phyloP scores from a whole-genome alignment of 1,140 invertebrate genomes.

The Lepidurus couesii region DNA sequence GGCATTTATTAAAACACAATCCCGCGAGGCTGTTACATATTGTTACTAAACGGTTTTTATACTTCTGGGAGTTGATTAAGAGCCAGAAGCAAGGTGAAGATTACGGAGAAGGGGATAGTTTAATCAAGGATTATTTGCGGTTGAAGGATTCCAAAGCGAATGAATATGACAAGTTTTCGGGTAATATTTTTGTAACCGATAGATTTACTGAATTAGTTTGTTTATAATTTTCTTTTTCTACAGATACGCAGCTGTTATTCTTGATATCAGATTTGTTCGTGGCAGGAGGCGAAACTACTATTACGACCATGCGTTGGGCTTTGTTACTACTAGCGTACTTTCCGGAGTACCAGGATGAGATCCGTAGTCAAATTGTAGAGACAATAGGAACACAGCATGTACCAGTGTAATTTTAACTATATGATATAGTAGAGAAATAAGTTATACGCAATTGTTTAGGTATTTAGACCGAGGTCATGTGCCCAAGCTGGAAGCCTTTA shows the following conservation, averaged over 20 bases:
- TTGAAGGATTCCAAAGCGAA: not conserved
- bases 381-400: constrained; percentile 25
- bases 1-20: constrained; percentile 28
- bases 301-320: constrained; percentile 33
- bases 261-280: constrained; percentile 34
- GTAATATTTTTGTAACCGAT: constrained; percentile 19
- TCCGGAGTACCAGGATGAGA: constrained; percentile 27
- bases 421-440: too few species aligned
- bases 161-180: constrained; percentile 15
- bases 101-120: constrained; percentile 12
- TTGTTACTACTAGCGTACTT: constrained; percentile 31
- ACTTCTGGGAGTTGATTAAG: constrained; percentile 28
- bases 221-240: not conserved
- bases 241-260: constrained; percentile 32
- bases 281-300: constrained; percentile 34
- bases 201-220: not conserved
- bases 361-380: constrained; percentile 27
- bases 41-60: constrained; percentile 22
- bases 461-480: constrained; percentile 22
- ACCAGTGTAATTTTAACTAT: not conserved
- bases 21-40: constrained; percentile 6
- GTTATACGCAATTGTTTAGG: not conserved
- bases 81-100: constrained; percentile 4
- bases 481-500: constrained; percentile 29
- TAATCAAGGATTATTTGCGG: constrained; percentile 28